Conservation (phyloP, 2,113 vertebrate genomes). For the Progne subis region DNA sequence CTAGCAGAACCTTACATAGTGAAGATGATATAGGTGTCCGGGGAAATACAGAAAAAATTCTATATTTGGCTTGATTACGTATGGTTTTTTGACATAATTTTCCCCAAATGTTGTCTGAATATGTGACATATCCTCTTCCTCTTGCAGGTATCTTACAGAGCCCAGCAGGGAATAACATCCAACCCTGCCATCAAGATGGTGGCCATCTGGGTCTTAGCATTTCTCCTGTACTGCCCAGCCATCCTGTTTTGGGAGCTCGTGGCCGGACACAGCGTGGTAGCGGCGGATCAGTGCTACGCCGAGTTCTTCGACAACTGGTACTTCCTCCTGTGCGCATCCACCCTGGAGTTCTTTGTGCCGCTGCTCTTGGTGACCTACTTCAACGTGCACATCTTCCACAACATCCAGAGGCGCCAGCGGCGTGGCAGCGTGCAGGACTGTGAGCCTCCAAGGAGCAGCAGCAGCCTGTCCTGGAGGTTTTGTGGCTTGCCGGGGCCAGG, state of each 20-base stretch:
- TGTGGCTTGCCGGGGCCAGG: neutral
- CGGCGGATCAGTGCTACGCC: conserved; percentile 54
- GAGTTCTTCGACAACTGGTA: conserved; percentile 85
- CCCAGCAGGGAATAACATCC: conserved; percentile 69
- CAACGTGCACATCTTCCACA: conserved; percentile 86
- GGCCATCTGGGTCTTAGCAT: conserved; percentile 84
- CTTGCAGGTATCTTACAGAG: conserved; percentile 83
- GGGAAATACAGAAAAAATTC: neutral
- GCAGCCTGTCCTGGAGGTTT: neutral
- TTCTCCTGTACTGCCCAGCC: conserved; percentile 86
- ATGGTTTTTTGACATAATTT: neutral
- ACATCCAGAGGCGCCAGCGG: conserved; percentile 71
- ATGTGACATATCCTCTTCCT: neutral
- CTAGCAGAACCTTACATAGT: neutral
- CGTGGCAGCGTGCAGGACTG: neutral
- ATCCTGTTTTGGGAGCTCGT: conserved; percentile 81
- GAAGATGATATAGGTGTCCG: neutral
- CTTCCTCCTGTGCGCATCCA: conserved; percentile 80
- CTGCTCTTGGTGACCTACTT: conserved; percentile 86
- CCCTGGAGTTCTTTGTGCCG: conserved; percentile 88
- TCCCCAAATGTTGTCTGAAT: neutral
- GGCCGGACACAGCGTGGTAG: neutral
- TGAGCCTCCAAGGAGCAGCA: neutral
- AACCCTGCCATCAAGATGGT: conserved; percentile 80
- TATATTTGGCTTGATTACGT: neutral